Evolutionary conservation across 2,113 vertebrate genomes (phyloP), one percentile per base, ranked within the genome.

Genomic region (Dicrurus megarhynchus): DNA sequence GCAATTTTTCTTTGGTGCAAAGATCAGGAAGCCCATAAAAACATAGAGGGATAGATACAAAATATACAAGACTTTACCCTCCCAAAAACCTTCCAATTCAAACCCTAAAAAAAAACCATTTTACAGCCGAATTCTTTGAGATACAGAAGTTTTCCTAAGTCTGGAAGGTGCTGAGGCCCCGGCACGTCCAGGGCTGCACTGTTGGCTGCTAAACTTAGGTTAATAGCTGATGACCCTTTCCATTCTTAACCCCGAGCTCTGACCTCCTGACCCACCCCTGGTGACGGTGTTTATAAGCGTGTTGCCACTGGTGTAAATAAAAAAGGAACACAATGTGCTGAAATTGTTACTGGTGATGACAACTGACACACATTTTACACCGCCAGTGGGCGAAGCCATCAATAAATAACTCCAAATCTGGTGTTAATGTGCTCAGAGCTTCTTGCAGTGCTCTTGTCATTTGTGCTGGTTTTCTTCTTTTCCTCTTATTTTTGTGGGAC

Each of bases 291-390:
- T 98, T 98, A 98, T 96, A 97, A 97, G 96, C 98, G 92, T 92
- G 95, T 94, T 98, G 97, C 98, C 97, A 97, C 95, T 61, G 97
- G 97, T 97, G 97, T 98, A 98, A 98, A 98, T 98, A 98, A 98
- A 98, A 97, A 98, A 97, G 94, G 97, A 97, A 93, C 94, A 96
- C 94, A 97, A 96, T 23, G 97, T 97, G 96, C 94, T 98, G 98
- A 98, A 98, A 98, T 96, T 97, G 98, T 98, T 98, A 98, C 96
- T 97, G 97, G 97, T 97, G 97, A 98, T 97, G 97, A 98, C 95
- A 97, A 98, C 96, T 90, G 97, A 97, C 97, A 98, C 63, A 39
- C 91, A 97, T 96, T 97, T 97, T 95, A 97, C 96, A 90, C 86
- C 71, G 94, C 97, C 97, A 97, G 82, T 89, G 96, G 98, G 95